Percentiles rank a stretch among this genome's conserved stretches.
Evolutionary conservation across 2,113 vertebrate genomes (phyloP).

Genomic region (Eublepharis macularius): DNA sequence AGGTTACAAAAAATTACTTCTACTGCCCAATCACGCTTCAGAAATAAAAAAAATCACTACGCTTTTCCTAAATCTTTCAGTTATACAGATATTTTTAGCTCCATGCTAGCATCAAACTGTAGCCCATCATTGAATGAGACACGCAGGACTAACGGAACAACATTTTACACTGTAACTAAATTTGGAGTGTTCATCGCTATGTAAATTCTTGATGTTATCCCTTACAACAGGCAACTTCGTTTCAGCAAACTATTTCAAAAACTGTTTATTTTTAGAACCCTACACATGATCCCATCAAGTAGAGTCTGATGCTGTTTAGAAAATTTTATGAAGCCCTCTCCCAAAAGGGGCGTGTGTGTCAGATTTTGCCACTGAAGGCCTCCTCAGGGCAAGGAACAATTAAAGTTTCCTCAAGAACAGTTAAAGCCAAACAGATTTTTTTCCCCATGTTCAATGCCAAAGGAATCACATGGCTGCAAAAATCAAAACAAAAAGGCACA

Average conservation of each 20-base stretch:
- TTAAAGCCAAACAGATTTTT: neutral
- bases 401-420: neutral
- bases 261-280: constrained; percentile 18
- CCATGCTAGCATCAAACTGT: constrained; percentile 32
- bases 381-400: neutral
- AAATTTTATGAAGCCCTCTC: constrained; percentile 53
- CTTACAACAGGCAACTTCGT: constrained; percentile 45
- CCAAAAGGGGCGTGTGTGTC: neutral
- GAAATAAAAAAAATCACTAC: neutral
- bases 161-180: constrained; percentile 36
- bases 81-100: constrained; percentile 37
- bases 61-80: constrained; percentile 46
- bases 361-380: neutral
- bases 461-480: neutral
- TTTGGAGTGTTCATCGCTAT: constrained; percentile 57
- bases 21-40: constrained; percentile 4
- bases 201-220: constrained; percentile 43
- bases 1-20: constrained; percentile 34
- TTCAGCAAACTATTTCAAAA: neutral
- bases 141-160: constrained; percentile 43
- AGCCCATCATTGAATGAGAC: constrained; percentile 37
- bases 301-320: constrained; percentile 47
- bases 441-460: neutral
- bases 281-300: constrained; percentile 43
- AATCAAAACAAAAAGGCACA: neutral